Percentiles rank a stretch among this genome's conserved stretches.
Conservation (phyloP, 2,113 vertebrate species). For the Entelurus aequoreus region DNA sequence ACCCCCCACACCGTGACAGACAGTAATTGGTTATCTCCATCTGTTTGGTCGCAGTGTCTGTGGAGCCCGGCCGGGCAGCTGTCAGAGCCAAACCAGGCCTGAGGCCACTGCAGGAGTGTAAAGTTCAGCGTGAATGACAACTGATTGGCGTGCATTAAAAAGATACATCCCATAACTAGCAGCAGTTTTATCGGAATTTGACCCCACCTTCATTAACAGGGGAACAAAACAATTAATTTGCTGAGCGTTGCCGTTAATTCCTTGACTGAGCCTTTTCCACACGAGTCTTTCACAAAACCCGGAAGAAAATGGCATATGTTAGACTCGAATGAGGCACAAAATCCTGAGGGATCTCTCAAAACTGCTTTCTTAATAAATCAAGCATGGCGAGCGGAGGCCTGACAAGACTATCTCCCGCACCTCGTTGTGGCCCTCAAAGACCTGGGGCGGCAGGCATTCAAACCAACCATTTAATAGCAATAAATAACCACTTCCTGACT, state of each 20-base stretch:
- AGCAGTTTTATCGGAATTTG: too few relatives aligned
- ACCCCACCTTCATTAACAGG: too few relatives aligned
- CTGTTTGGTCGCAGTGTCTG: conserved; percentile 43
- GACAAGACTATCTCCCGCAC: conserved; percentile 58
- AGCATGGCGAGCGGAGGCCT: conserved; percentile 36
- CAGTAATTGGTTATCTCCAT: conserved; percentile 58
- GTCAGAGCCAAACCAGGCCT: conserved; percentile 46
- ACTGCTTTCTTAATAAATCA: conserved; percentile 47
- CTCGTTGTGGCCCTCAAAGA: conserved; percentile 40
- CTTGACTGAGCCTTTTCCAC: too few relatives aligned
- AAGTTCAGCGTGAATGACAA: too few relatives aligned
- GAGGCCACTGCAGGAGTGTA: neutral
- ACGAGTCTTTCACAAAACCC: too few relatives aligned
- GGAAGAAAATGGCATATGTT: conserved; percentile 1
- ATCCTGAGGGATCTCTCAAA: conserved; percentile 36
- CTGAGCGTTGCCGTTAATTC: too few relatives aligned
- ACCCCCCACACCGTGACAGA: conserved; percentile 33
- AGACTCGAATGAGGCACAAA: conserved; percentile 8
- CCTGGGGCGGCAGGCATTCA: conserved; percentile 52
- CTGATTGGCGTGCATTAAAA: too few relatives aligned
- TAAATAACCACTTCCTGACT: conserved; percentile 64
- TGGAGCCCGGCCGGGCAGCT: conserved; percentile 50
- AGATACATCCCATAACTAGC: too few relatives aligned
- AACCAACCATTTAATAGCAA: conserved; percentile 69
- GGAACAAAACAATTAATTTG: too few relatives aligned